These are phyloP conservation scores for Cisticola juncidis DNA, from an alignment of 2,113 vertebrate genomes.

Conservation along the genomic window DNA sequence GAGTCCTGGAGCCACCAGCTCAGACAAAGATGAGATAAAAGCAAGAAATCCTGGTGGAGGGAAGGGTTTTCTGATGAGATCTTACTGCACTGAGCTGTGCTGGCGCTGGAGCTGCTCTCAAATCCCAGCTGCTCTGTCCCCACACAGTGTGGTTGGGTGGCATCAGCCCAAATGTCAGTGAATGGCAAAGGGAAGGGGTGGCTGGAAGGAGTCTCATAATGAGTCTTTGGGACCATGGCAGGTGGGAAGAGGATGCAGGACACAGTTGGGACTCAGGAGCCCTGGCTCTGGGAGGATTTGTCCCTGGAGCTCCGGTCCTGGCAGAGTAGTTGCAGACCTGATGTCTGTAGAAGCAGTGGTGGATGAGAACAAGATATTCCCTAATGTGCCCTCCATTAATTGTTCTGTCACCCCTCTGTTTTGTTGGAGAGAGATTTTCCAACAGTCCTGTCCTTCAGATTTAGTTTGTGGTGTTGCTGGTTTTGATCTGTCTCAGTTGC, in stretches of 20 bases:
- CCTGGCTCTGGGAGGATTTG: accelerated
- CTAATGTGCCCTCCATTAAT: background rate
- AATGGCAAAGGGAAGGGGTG: background rate
- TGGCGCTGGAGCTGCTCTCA: background rate
- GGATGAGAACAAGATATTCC: background rate
- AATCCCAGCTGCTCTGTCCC: background rate
- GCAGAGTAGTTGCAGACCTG: background rate
- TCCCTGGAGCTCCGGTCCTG: background rate
- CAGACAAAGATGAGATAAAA: background rate
- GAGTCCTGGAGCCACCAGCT: background rate
- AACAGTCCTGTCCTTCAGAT: background rate
- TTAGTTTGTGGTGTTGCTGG: background rate
- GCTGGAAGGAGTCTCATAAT: background rate
- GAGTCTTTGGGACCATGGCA: background rate
- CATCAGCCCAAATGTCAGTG: background rate
- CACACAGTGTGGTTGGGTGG: background rate
- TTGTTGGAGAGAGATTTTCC: background rate
- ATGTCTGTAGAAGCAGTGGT: background rate
- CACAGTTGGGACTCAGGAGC: background rate
- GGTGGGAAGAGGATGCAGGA: background rate
- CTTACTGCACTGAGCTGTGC: background rate
- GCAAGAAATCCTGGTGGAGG: background rate
- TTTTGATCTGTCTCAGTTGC: background rate
- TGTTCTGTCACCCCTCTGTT: background rate
- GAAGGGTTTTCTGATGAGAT: background rate